A percentile compares a stretch with the other conserved stretches of the same genome.
Conservation (phyloP, 2,797 vertebrate species). For the Characodon lateralis region DNA sequence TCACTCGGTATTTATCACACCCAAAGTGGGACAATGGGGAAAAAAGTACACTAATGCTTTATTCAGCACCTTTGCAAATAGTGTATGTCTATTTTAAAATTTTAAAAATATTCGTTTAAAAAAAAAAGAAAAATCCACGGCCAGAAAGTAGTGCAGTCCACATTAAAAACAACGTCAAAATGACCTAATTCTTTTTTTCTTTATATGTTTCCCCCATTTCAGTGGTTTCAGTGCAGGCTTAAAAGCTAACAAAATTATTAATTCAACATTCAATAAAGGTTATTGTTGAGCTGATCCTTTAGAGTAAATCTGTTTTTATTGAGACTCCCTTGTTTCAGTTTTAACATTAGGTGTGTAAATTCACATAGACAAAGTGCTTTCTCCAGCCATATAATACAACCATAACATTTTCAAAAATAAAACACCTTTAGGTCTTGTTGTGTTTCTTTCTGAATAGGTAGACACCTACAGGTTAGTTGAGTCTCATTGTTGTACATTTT, state of each 20-base stretch:
- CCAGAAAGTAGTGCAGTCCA: not conserved
- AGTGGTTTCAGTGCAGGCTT: not conserved
- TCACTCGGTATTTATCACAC: conserved; percentile 6
- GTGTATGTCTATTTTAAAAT: not conserved
- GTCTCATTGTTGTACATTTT: not conserved
- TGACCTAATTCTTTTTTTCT: not conserved
- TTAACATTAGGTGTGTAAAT: not conserved
- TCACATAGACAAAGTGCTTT: not conserved
- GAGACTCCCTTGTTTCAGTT: not conserved
- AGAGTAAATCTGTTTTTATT: not conserved
- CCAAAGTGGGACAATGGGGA: conserved; percentile 37
- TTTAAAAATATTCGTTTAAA: not conserved
- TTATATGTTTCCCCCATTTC: not conserved
- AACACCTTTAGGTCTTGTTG: not conserved
- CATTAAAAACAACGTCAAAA: not conserved
- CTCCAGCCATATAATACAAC: not conserved
- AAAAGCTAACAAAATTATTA: not conserved
- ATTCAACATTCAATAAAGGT: not conserved
- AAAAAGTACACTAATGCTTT: not conserved
- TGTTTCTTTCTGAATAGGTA: not conserved
- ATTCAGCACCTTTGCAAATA: not conserved
- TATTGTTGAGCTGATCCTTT: not conserved
- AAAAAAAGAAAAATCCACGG: not conserved
- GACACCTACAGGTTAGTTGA: not conserved
- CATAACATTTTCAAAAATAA: not conserved